Base-by-base conservation (phyloP, 2,113 vertebrate species). In the Pycnonotus jocosus region DNA sequence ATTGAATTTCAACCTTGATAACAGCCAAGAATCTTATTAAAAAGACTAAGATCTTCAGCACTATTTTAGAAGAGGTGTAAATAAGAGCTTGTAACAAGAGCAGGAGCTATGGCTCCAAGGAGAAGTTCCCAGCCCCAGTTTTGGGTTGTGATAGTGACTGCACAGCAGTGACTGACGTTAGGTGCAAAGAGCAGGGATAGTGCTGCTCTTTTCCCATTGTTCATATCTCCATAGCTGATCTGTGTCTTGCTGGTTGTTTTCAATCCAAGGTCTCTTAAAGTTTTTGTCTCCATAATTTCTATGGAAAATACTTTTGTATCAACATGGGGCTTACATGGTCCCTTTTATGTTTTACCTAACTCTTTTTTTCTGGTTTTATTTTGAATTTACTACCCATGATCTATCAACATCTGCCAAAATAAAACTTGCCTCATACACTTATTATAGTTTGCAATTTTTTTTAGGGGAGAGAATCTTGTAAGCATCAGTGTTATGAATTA, bases 41-140 rank as follows among this genome's bases (percentile, higher is more conserved):
- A n/a, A 50, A 25, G 38, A 81, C 37, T 60, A 40, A 53, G 19
- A 30, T 78, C 82, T 72, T 61, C 30, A 56, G 10, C 61, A 22
- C 20, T 0, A 0, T 40, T 68, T 79, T 72, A 64, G n/a, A 87
- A 74, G 57, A 68, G 9, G 7, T 4, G 2, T 42, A 30, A 79
- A 45, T 74, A 65, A 85, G 37, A 40, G 15, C 19, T 40, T 64
- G 6, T 31, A 64, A 35, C 7, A 65, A 45, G 22, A 64, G 17
- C 35, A 47, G 57, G 76, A 86, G 56, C 17, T 74, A 18, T 44
- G 27, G 10, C n/a, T 80, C 40, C 33, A 40, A 69, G 37, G 22
- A 53, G 30, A 14, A 15, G 10, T 65, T 66, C 19, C 33, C 44
- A 50, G 28, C 16, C 47, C 22, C 25, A 42, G 27, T 44, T 84